phyloP scores from a whole-genome alignment of 2,888 invertebrate genomes.

The Boloria selene region DNA sequence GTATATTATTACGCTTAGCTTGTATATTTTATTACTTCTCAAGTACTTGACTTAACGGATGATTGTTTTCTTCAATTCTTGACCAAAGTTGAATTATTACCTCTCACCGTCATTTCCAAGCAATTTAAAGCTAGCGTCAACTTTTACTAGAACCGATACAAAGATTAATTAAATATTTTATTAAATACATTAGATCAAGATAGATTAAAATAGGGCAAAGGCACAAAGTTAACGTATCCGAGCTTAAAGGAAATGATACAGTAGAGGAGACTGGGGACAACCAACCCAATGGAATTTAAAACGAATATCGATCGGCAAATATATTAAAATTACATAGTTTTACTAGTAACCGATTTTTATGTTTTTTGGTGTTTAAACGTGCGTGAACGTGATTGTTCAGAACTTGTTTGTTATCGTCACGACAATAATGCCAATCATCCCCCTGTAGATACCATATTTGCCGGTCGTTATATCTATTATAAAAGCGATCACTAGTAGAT shows the following conservation, averaged over 20 bases:
- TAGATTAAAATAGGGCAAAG: conserved; percentile 34
- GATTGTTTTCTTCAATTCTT: not conserved
- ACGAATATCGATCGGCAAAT: too few relatives aligned
- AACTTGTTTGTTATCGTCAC: too few relatives aligned
- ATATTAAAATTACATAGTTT: too few relatives aligned
- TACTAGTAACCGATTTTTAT: too few relatives aligned
- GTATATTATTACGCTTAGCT: too few relatives aligned
- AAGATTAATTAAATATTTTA: conserved; percentile 16
- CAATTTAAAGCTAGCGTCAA: not conserved
- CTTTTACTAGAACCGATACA: not conserved
- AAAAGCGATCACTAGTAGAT: not conserved
- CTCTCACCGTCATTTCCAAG: not conserved
- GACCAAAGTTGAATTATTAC: not conserved
- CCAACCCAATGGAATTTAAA: not conserved
- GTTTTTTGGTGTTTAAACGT: too few relatives aligned
- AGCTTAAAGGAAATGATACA: conserved; percentile 28
- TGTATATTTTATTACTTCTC: too few relatives aligned
- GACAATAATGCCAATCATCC: too few relatives aligned
- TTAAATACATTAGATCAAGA: conserved; percentile 26
- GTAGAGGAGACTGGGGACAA: conserved; percentile 18
- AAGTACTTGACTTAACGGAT: too few relatives aligned
- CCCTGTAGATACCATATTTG: too few relatives aligned
- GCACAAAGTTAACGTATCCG: conserved; percentile 39
- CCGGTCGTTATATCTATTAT: not conserved
- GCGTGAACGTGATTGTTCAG: too few relatives aligned